Conservation (phyloP, 2,888 invertebrate species). For the Lycophotia porphyrea region DNA sequence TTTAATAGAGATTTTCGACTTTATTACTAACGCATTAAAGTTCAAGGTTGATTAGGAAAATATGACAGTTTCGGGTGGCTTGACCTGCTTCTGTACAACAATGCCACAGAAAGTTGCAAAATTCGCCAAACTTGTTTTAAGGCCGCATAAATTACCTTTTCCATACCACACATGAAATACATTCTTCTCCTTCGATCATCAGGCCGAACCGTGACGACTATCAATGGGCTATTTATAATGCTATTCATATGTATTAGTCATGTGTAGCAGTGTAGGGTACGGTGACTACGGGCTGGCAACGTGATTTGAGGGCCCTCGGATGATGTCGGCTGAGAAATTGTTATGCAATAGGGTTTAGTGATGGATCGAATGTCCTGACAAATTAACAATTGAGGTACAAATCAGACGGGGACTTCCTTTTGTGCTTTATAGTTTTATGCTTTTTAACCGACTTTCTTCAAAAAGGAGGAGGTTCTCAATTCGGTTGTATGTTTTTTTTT, state of each 20-base stretch:
- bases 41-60: too few relatives aligned
- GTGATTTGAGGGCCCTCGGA: background rate
- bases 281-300: background rate
- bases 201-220: background rate
- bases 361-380: background rate
- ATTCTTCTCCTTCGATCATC: background rate
- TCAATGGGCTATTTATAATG: background rate
- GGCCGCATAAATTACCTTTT: too few relatives aligned
- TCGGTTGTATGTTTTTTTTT: too few relatives aligned
- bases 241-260: background rate
- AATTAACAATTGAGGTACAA: background rate
- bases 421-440: background rate
- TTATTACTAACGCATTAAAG: too few relatives aligned
- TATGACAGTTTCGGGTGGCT: too few relatives aligned
- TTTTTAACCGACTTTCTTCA: too few relatives aligned
- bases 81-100: too few relatives aligned
- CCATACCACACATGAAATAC: background rate
- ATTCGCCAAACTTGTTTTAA: slow-evolving; percentile 8
- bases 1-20: too few relatives aligned
- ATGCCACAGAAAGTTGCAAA: background rate
- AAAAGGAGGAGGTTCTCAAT: too few relatives aligned
- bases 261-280: background rate
- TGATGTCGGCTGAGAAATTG: slow-evolving; percentile 12
- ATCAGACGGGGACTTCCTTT: background rate
- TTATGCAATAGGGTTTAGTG: slow-evolving; percentile 20